Conservation (phyloP, 2,888 invertebrate species). For the Zelleria hepariella region DNA sequence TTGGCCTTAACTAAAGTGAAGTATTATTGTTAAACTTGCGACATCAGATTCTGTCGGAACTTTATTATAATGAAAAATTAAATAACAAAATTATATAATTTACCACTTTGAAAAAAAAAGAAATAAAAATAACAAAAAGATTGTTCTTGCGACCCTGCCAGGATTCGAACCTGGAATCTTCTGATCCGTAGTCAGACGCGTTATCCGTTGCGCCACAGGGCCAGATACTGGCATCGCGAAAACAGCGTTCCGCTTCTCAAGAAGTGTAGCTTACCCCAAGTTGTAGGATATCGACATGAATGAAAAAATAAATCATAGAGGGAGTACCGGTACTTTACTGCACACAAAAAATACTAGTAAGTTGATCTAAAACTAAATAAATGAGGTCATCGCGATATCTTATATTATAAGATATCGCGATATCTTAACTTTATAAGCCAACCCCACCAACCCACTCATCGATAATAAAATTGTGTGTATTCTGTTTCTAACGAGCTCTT, state of each 20-base stretch:
- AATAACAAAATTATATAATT: background rate
- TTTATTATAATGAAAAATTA: too few relatives aligned
- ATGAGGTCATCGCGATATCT: too few relatives aligned
- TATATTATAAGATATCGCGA: too few relatives aligned
- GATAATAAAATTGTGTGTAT: too few relatives aligned
- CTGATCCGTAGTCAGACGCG: conserved; percentile 79
- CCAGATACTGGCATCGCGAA: conserved; percentile 15
- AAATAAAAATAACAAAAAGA: conserved; percentile 6
- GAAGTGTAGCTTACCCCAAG: background rate
- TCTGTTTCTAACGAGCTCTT: too few relatives aligned
- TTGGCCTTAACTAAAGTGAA: background rate
- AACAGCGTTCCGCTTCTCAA: conserved; percentile 1
- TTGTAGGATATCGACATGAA: background rate
- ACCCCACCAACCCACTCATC: too few relatives aligned
- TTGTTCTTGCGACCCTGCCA: conserved; percentile 73
- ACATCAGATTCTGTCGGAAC: background rate
- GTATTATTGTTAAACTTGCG: background rate
- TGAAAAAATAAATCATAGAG: background rate
- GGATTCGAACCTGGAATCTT: conserved; percentile 78
- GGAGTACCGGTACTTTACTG: too few relatives aligned
- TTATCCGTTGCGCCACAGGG: conserved; percentile 61
- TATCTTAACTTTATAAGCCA: too few relatives aligned
- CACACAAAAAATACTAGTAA: too few relatives aligned
- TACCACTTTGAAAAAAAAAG: conserved; percentile 1
- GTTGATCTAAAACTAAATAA: too few relatives aligned